Evolutionary conservation across 1,140 invertebrate species (phyloP).

Genomic region (Pemphigus obesinymphae): DNA sequence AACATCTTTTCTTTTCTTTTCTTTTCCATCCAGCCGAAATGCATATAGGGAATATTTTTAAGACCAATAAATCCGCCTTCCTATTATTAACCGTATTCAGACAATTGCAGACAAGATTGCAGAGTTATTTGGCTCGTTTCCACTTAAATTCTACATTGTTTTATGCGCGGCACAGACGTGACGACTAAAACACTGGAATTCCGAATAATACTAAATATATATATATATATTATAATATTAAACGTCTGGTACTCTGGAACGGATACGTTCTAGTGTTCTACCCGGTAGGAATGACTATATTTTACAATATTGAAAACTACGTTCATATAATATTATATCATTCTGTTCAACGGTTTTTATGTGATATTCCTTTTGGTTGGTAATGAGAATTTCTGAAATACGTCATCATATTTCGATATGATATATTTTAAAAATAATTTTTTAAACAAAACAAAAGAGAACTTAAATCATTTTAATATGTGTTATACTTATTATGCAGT

Average conservation of each 20-base stretch:
- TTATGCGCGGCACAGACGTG: neutral
- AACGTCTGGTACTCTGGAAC: neutral
- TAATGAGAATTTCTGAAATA: too few species aligned
- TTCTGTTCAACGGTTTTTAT: too few species aligned
- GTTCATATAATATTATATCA: too few species aligned
- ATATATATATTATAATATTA: constrained; percentile 5
- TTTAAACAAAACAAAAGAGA: too few species aligned
- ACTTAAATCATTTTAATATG: neutral
- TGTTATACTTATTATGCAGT: neutral
- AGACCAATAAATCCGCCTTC: constrained; percentile 18
- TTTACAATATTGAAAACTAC: too few species aligned
- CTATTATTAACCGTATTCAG: neutral
- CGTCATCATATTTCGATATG: too few species aligned
- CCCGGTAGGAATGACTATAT: neutral
- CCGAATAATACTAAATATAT: too few species aligned
- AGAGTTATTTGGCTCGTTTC: constrained; percentile 10
- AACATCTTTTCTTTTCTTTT: neutral
- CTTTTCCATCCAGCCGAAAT: neutral
- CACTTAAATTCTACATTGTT: neutral
- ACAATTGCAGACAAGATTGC: neutral
- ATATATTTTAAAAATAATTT: too few species aligned
- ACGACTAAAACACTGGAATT: neutral
- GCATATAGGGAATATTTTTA: neutral
- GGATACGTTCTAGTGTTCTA: too few species aligned
- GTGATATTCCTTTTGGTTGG: too few species aligned